A percentile compares a stretch with the other conserved stretches of the same genome.
These are phyloP conservation scores for Spodoptera exigua DNA, from an alignment of 2,888 invertebrate genomes.

Conservation along the genomic window DNA sequence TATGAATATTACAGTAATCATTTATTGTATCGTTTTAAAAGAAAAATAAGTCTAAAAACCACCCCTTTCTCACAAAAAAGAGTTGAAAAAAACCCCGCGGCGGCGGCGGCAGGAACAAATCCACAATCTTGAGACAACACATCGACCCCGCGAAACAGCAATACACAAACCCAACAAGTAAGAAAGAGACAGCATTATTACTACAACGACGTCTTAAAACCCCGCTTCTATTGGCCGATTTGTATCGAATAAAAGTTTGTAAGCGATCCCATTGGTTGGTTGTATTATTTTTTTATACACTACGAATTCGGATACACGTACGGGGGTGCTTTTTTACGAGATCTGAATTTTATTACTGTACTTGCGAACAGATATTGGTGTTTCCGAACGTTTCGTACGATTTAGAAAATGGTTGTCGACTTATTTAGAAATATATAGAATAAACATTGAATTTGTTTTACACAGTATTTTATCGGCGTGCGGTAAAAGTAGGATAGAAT, in stretches of 20 bases:
- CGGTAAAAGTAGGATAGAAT: neutral
- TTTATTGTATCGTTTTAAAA: conserved; percentile 31
- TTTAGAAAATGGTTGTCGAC: conserved; percentile 30
- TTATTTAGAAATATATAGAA: conserved; percentile 39
- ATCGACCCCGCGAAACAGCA: conserved; percentile 48
- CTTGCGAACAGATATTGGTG: conserved; percentile 62
- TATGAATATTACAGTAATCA: conserved; percentile 15
- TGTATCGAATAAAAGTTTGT: conserved; percentile 70
- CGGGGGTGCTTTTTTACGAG: conserved; percentile 59
- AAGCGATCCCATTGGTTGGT: conserved; percentile 64
- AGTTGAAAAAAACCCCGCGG: conserved; percentile 26
- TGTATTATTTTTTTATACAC: conserved; percentile 55
- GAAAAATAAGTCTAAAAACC: conserved; percentile 11
- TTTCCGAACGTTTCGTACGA: conserved; percentile 55
- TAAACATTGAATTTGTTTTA: conserved; percentile 37
- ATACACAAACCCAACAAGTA: conserved; percentile 51
- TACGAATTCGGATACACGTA: conserved; percentile 48
- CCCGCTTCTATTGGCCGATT: conserved; percentile 68
- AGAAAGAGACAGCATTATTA: conserved; percentile 71
- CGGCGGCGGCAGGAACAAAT: conserved; percentile 15
- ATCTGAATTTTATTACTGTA: conserved; percentile 63
- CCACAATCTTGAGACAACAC: conserved; percentile 60
- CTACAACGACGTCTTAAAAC: conserved; percentile 71
- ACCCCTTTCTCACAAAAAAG: conserved; percentile 24
- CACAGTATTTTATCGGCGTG: neutral